These are phyloP conservation scores for Morpho helenor DNA, from an alignment of 2,888 invertebrate species.

Conservation along the genomic window DNA sequence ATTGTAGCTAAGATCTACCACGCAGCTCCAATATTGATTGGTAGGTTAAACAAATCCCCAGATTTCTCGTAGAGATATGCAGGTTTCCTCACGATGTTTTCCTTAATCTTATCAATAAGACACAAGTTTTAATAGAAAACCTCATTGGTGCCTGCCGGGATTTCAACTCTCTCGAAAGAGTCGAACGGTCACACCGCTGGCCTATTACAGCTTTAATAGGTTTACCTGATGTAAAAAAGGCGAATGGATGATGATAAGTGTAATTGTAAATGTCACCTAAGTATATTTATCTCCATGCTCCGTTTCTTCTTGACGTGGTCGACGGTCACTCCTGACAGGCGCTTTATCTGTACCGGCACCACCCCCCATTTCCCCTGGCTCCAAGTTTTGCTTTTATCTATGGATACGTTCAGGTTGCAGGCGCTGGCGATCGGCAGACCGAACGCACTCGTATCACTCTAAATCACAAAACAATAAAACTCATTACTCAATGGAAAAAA, in stretches of 20 bases:
- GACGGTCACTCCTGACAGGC: slow-evolving; percentile 49
- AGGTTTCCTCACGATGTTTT: too few species aligned
- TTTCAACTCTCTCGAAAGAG: too few species aligned
- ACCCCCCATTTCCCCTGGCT: slow-evolving; percentile 63
- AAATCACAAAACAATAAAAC: slow-evolving; percentile 14
- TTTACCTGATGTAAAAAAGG: neutral
- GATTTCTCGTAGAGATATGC: too few species aligned
- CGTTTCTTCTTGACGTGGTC: slow-evolving; percentile 56
- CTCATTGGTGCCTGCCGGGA: too few species aligned
- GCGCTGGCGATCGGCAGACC: slow-evolving; percentile 64
- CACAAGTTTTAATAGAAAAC: too few species aligned
- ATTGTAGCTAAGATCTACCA: too few species aligned
- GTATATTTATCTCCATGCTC: slow-evolving; percentile 63
- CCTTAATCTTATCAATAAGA: too few species aligned
- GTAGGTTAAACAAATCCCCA: too few species aligned
- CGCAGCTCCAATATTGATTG: too few species aligned
- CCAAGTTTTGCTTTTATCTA: slow-evolving; percentile 49
- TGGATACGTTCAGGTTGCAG: slow-evolving; percentile 52
- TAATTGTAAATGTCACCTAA: slow-evolving; percentile 45
- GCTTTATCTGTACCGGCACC: slow-evolving; percentile 63
- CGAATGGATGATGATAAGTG: neutral
- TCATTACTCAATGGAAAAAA: too few species aligned
- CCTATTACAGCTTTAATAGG: too few species aligned
- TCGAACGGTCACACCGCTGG: too few species aligned
- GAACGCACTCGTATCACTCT: slow-evolving; percentile 65